Conservation (phyloP, 1,140 invertebrate species). For the Steinernema feltiae region DNA sequence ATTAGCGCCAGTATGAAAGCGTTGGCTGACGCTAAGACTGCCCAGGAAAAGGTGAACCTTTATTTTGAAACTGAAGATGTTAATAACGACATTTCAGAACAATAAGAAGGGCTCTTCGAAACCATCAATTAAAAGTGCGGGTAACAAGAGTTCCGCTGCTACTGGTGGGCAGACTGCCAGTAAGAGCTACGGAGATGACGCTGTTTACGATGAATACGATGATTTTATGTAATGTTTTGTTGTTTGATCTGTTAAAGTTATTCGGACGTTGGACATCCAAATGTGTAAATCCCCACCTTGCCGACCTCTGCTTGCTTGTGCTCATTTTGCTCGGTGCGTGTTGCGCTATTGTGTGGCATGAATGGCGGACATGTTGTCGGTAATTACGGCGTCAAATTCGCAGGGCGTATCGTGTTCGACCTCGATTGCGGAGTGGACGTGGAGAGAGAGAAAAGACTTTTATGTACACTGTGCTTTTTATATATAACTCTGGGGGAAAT, state of each 20-base stretch:
- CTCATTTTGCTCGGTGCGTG: background rate
- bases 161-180: background rate
- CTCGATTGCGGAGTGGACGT: no score
- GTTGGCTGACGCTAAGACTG: background rate
- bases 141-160: background rate
- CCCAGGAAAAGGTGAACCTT: background rate
- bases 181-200: background rate
- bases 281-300: background rate
- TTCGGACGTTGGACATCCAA: background rate
- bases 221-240: background rate
- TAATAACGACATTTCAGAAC: background rate
- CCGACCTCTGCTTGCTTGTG: background rate
- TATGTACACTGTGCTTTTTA: background rate
- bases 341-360: background rate
- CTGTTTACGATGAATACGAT: background rate
- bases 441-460: background rate
- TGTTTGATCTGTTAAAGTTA: background rate
- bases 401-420: background rate
- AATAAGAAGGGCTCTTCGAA: background rate
- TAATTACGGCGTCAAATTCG: conserved; percentile 3
- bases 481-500: conserved; percentile 9
- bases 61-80: no score
- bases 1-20: background rate
- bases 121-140: background rate
- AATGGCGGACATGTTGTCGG: conserved; percentile 6